These are phyloP conservation scores for Hypena proboscidalis DNA, from an alignment of 2,888 invertebrate genomes.

Conservation along the genomic window DNA sequence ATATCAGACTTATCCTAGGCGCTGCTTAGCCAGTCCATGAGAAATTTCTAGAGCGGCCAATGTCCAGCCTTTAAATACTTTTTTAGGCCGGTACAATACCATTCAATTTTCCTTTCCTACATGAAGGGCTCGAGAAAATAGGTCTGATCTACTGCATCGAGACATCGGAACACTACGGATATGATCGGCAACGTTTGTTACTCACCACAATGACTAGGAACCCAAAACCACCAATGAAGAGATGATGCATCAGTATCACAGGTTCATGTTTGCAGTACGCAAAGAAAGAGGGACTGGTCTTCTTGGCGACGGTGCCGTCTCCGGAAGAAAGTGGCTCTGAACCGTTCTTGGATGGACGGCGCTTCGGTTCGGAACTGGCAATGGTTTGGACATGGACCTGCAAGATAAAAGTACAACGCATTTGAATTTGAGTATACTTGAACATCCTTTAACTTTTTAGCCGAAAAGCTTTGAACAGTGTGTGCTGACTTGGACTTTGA, in stretches of 20 bases:
- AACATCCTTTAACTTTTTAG: too few species aligned
- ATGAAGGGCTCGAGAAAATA: too few species aligned
- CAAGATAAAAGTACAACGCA: not conserved
- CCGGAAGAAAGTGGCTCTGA: constrained; percentile 30
- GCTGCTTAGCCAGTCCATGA: too few species aligned
- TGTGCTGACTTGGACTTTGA: too few species aligned
- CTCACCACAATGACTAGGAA: constrained; percentile 90
- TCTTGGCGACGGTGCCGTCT: constrained; percentile 41
- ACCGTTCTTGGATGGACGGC: constrained; percentile 42
- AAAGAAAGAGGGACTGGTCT: constrained; percentile 66
- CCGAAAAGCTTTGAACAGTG: not conserved
- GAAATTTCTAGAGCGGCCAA: too few species aligned
- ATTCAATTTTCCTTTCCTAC: too few species aligned
- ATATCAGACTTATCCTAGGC: too few species aligned
- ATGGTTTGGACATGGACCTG: constrained; percentile 75
- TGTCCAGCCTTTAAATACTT: too few species aligned
- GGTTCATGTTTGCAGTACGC: constrained; percentile 87
- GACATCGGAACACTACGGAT: too few species aligned
- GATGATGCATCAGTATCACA: constrained; percentile 90
- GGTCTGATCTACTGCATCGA: too few species aligned
- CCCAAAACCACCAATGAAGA: constrained; percentile 91
- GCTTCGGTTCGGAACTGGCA: constrained; percentile 44
- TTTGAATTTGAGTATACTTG: not conserved
- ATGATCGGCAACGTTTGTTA: constrained; percentile 21
- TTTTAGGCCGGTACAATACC: too few species aligned